Conservation (phyloP, 2,888 invertebrate species). For the Opisthograptis luteolata region DNA sequence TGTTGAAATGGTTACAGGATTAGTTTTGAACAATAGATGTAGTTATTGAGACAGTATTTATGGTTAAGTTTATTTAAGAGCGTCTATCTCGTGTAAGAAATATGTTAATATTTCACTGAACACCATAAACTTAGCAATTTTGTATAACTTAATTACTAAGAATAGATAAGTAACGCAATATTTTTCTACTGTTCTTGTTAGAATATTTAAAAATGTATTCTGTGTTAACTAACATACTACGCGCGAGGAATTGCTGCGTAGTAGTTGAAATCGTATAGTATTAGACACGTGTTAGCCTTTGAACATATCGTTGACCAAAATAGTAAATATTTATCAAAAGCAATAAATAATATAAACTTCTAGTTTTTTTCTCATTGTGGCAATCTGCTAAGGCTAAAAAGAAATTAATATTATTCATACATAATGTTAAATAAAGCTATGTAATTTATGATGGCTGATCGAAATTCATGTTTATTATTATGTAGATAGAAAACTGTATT, state of each 20-base stretch:
- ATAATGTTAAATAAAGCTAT: not conserved
- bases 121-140: not conserved
- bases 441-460: conserved; percentile 11
- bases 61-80: conserved; percentile 19
- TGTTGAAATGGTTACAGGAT: conserved; percentile 20
- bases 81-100: conserved; percentile 10
- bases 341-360: not conserved
- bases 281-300: not conserved
- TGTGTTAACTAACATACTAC: conserved; percentile 3
- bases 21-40: conserved; percentile 10
- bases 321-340: not conserved
- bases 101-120: conserved; percentile 15
- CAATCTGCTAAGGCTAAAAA: conserved; percentile 4
- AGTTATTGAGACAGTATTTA: conserved; percentile 34
- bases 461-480: not conserved
- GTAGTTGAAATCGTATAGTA: not conserved
- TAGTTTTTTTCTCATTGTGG: not conserved
- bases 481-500: conserved; percentile 16
- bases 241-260: not conserved
- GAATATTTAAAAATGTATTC: conserved; percentile 10
- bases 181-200: conserved; percentile 36
- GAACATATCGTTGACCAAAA: not conserved
- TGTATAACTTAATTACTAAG: conserved; percentile 9
- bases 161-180: conserved; percentile 33
- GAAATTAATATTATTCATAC: not conserved